Evolutionary conservation across 2,797 vertebrate species (phyloP), one percentile per base, ranked within the genome.

Genomic region (Gambelia wislizenii): DNA sequence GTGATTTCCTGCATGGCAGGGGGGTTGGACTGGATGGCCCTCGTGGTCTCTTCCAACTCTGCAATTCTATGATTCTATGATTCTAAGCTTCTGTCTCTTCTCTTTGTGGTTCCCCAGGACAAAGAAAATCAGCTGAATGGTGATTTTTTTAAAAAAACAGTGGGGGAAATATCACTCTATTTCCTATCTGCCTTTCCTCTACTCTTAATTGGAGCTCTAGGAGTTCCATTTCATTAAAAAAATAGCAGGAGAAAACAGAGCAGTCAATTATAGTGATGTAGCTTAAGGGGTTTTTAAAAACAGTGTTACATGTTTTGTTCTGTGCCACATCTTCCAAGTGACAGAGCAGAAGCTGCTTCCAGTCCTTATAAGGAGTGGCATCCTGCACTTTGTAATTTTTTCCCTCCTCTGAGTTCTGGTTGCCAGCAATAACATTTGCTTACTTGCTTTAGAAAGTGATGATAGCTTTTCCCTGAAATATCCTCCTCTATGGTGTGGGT

Each of bases 381-480:
- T 83, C 42, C 74, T 84, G 30, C 47, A 79, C 69, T 69, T 78
- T 85, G 67, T 74, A 16, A 87, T 82, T 30, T 18, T 70, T 44
- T 30, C 30, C 52, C 64, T 75, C 33, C 36, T n/a, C 61, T 83
- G 59, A 69, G 20, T 14, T 72, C 77, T 84, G 39, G 59, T 72
- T 72, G 49, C 87, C 42, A 36, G 9, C 30, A 72, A 72, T 36
- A 80, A 59, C 54, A 49, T 79, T 74, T 72, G 39, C 64, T 59
- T 70, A 22, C 14, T 67, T 49, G 30, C 49, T 77, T 54, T 69
- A 47, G 30, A 64, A 75, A 70, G 1, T 27, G n/a, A 67, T 1
- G 9, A 44, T 44, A 69, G 61, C 56, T 84, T 89, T 89, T 42
- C 27, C 44, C 74, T 78, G 36, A 78, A 84, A 69, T 54, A 83